Conservation (phyloP, 2,888 invertebrate species). For the Ptychoptera albimana region DNA sequence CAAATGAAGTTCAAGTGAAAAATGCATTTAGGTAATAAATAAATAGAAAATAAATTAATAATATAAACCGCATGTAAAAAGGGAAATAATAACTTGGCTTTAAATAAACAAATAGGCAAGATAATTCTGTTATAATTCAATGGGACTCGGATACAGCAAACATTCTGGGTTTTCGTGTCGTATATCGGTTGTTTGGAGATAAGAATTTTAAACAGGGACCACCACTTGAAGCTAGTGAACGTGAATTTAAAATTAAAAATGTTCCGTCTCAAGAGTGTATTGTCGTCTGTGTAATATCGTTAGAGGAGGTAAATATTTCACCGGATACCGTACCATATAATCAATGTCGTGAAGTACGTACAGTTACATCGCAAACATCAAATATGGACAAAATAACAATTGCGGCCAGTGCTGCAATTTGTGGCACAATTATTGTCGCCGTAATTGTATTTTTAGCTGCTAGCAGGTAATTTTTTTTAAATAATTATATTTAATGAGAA, state of each 20-base stretch:
- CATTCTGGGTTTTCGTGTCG: slow-evolving; percentile 77
- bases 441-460: slow-evolving; percentile 82
- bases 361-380: slow-evolving; percentile 64
- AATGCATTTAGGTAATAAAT: slow-evolving; percentile 43
- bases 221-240: slow-evolving; percentile 72
- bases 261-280: slow-evolving; percentile 88
- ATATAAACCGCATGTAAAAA: neutral
- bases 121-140: slow-evolving; percentile 75
- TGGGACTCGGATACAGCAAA: slow-evolving; percentile 83
- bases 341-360: slow-evolving; percentile 80
- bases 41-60: slow-evolving; percentile 10
- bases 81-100: neutral
- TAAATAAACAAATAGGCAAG: slow-evolving; percentile 33
- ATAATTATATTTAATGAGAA: neutral
- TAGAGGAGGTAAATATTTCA: slow-evolving; percentile 76
- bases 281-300: slow-evolving; percentile 80
- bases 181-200: slow-evolving; percentile 79
- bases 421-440: slow-evolving; percentile 79
- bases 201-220: slow-evolving; percentile 82
- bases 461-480: slow-evolving; percentile 33
- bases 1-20: slow-evolving; percentile 67
- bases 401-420: slow-evolving; percentile 83
- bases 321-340: slow-evolving; percentile 72
- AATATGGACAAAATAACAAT: slow-evolving; percentile 94
- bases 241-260: slow-evolving; percentile 85